Evolutionary conservation across 2,797 vertebrate species (phyloP).

Genomic region (Cynopterus sphinx): DNA sequence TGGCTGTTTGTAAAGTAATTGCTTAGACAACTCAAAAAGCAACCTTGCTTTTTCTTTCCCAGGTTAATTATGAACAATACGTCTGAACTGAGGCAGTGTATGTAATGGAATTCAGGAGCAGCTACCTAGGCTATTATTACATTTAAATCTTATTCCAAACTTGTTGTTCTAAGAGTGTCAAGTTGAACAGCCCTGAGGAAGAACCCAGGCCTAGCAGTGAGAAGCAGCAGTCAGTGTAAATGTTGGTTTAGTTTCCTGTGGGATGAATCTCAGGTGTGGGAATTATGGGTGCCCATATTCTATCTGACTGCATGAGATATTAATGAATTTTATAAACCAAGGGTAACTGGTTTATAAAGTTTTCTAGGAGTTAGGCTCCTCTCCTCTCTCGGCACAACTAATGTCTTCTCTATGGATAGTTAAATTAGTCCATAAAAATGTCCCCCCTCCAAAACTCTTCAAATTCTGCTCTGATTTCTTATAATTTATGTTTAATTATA

Average conservation of each 20-base stretch:
- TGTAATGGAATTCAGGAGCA: not conserved
- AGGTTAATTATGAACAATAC: not conserved
- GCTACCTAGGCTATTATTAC: not conserved
- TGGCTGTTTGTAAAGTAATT: not conserved
- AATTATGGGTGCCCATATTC: not conserved
- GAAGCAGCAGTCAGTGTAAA: not conserved
- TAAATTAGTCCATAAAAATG: not conserved
- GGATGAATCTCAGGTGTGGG: not conserved
- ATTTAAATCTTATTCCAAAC: not conserved
- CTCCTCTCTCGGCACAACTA: not conserved
- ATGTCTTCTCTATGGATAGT: not conserved
- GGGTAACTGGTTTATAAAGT: not conserved
- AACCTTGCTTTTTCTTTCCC: not conserved
- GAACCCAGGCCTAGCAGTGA: too few relatives aligned
- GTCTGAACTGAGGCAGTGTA: not conserved
- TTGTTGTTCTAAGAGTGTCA: not conserved
- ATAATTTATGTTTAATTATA: not conserved
- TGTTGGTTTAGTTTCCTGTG: not conserved
- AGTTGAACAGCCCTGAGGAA: not conserved
- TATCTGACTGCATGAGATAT: not conserved
- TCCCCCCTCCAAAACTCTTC: not conserved
- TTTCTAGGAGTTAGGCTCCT: not conserved
- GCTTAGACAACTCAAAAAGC: not conserved
- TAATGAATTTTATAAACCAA: not conserved
- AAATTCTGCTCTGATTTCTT: not conserved